These are phyloP conservation scores for Graphium colonna DNA, from an alignment of 2,888 invertebrate genomes.

Conservation along the genomic window DNA sequence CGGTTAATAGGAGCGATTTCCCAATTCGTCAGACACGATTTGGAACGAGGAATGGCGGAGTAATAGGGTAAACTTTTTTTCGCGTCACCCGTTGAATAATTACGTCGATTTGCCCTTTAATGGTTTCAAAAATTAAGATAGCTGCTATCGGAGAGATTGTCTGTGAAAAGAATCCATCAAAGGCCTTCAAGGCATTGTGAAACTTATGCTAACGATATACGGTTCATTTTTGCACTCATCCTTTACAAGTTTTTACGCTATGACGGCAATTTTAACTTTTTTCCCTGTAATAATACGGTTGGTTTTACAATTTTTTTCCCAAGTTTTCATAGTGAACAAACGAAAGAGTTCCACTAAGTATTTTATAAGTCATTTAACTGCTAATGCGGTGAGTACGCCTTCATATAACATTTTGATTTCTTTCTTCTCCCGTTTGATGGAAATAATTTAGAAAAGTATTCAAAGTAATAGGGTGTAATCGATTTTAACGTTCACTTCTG, in stretches of 20 bases:
- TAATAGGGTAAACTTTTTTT: background rate
- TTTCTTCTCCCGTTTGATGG: background rate
- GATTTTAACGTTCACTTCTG: too few species aligned
- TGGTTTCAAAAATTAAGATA: conserved; percentile 22
- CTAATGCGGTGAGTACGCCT: background rate
- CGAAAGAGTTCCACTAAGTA: conserved; percentile 10
- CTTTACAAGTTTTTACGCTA: too few species aligned
- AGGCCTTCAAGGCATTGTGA: background rate
- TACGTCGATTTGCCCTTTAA: conserved; percentile 15
- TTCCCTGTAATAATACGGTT: background rate
- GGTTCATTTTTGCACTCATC: background rate
- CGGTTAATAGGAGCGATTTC: background rate
- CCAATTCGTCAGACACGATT: background rate
- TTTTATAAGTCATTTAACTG: conserved; percentile 16
- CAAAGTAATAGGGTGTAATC: too few species aligned
- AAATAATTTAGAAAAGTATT: background rate
- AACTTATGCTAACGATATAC: background rate
- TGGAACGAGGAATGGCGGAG: background rate
- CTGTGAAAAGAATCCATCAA: conserved; percentile 7
- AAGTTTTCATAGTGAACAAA: conserved; percentile 3
- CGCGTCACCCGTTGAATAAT: conserved; percentile 14
- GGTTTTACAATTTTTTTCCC: background rate
- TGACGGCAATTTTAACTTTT: too few species aligned
- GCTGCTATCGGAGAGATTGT: conserved; percentile 11
- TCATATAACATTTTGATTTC: background rate